phyloP scores from a whole-genome alignment of 2,888 invertebrate genomes.

The Pomacea canaliculata region DNA sequence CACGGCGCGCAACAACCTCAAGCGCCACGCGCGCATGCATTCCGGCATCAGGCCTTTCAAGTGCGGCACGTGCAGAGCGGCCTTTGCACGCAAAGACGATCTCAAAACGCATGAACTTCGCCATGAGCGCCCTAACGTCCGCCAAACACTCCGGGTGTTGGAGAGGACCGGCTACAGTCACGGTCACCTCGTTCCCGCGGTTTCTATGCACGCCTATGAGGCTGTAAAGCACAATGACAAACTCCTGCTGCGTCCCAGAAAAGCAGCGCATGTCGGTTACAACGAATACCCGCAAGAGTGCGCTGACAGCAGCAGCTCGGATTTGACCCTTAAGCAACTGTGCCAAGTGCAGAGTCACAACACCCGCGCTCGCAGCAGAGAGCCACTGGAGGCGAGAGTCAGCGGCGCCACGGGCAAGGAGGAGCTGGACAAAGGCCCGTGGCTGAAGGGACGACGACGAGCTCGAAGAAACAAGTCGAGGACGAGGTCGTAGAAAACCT shows the following conservation, averaged over 20 bases:
- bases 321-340: background rate
- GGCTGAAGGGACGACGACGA: conserved; percentile 25
- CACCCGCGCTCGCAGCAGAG: background rate
- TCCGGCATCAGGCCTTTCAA: conserved; percentile 54
- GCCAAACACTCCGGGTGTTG: no score
- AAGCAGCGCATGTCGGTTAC: no score
- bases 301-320: conserved; percentile 44
- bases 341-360: background rate
- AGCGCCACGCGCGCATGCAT: conserved; percentile 55
- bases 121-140: conserved; percentile 34
- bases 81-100: conserved; percentile 56
- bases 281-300: conserved; percentile 50
- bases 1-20: conserved; percentile 55
- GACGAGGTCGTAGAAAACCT: conserved; percentile 4
- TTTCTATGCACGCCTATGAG: conserved; percentile 39
- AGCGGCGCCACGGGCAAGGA: background rate
- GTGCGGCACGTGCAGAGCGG: conserved; percentile 47
- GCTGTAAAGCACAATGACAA: no score
- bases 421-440: background rate
- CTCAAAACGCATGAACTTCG: conserved; percentile 56
- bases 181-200: conserved; percentile 54
- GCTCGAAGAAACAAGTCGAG: conserved; percentile 43
- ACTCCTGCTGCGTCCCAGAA: no score
- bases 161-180: background rate
- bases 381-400: no score